Base-by-base conservation (phyloP, 2,888 invertebrate species). In the Phortica okadai region DNA sequence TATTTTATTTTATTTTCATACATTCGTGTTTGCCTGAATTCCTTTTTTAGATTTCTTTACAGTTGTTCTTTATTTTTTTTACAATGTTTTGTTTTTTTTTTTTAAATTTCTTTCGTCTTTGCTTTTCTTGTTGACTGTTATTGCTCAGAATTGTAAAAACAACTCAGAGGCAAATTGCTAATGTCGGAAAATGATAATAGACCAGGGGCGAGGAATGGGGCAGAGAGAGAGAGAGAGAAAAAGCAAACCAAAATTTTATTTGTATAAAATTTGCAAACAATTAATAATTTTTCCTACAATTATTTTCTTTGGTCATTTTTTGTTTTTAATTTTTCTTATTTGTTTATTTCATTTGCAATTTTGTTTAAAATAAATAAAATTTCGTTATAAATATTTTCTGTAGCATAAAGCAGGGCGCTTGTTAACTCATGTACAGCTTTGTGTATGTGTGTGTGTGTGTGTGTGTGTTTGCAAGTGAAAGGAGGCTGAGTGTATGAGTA, bases 1-100 rank as follows among this genome's bases (percentile, higher is more conserved):
- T 78, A 76, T 82, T 82, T 78, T 78, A 76, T 76, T 77, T 82
- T 16, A 76, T 76, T 77, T 74, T 56, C 56, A 56, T 56, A 6
- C 10, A 58, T 67, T 66, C 74, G 41, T 58, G 44, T 62, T 56
- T 6, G 56, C 33, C 33, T 4, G 33, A 33, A 33, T 33, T 33
- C 33, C 33, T 33, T 33, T 33, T 33, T 33, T 5, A 21, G 21
- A 21, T 5, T 33, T 33, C 33, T 33, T 33, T 33, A 33, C 33
- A 33, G 1, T 33, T 33, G 33, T 33, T 5, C 0, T 33, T 33
- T 33, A 33, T 33, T 33, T 33, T 4, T 33, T 33, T 33, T 2
- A 1, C 33, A 33, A 4, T 33, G 2, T 33, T 33, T 33, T 33
- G 33, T 33, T 1, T 33, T 2, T 33, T 33, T 33, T 33, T 33